Evolutionary conservation across 2,888 invertebrate species (phyloP), one percentile per base, ranked within the genome.

Genomic region (Parnassius apollo): DNA sequence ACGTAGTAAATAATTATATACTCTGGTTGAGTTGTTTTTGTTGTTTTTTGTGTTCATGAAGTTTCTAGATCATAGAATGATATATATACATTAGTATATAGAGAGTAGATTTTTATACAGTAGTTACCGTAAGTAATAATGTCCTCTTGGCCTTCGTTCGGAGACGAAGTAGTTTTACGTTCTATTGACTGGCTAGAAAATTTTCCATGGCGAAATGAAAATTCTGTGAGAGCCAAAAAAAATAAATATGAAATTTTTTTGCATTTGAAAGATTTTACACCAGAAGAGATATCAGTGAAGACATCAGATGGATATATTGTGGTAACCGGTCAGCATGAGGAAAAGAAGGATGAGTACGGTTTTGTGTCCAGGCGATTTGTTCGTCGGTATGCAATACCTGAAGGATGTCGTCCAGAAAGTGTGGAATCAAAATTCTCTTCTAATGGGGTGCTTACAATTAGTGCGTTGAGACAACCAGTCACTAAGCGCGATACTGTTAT

Each of bases 151-250:
- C 70, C 72, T 7, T 58, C 72, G 62, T 81, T 85, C 67, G 86
- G 82, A 2, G 87, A 87, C 65, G 88, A 88, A 70, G 69, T 84
- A 13, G 71, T 86, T 22, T 67, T 88, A 49, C 78, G 80, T 55
- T 88, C 88, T 1, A 81, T 88, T 55, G 88, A 88, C 65, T 87
- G 87, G 86, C 66, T 86, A 42, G 88, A 85, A 65, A 83, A 84
- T 65, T 82, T 86, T 52, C 85, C 84, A 4, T 86, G 86, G 86
- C 75, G 76, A 62, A 80, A 85, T 65, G 85, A 84, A 59, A 80
- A 78, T 51, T 66, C 70, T 1, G 67, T 82, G 12, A 78, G 72
- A 58, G 71, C 66, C 2, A 75, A 78, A 12, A 75, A 74, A 46
- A 80, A 84, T 68, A 82, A 75, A 65, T 87, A 82, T 64, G 82